Evolutionary conservation across 2,888 invertebrate species (phyloP).

Genomic region (Ophion obscuratus): DNA sequence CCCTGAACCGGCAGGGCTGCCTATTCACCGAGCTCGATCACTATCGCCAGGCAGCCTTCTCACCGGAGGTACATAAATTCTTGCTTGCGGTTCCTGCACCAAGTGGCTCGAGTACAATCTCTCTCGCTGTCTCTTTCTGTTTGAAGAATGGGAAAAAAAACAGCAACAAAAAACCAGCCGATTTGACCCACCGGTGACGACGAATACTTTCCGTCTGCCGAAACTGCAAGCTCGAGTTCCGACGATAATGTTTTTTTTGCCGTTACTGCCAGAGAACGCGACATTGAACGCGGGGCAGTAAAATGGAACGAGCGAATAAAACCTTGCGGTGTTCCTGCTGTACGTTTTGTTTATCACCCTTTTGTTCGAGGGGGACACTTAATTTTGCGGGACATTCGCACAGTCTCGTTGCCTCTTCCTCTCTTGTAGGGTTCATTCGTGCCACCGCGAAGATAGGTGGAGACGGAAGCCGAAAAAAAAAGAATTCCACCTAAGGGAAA

Average conservation of each 20-base stretch:
- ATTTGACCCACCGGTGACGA: slow-evolving; percentile 16
- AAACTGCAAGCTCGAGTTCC: slow-evolving; percentile 23
- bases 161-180: slow-evolving; percentile 22
- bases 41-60: slow-evolving; percentile 51
- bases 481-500: not conserved
- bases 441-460: not conserved
- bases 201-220: slow-evolving; percentile 35
- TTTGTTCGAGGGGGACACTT: not conserved
- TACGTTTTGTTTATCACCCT: not conserved
- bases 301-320: not conserved
- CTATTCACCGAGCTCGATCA: slow-evolving; percentile 67
- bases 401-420: not conserved
- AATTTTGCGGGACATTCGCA: not conserved
- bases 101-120: slow-evolving; percentile 1
- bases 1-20: slow-evolving; percentile 55
- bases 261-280: not conserved
- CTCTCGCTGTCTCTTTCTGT: not conserved
- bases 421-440: not conserved
- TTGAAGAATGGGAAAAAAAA: not conserved
- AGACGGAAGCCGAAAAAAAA: not conserved
- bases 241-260: not conserved
- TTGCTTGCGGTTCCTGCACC: slow-evolving; percentile 33
- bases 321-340: not conserved
- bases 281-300: not conserved
- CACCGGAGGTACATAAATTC: slow-evolving; percentile 55